Evolutionary conservation across 2,113 vertebrate species (phyloP), one percentile per base, ranked within the genome.

Genomic region (Hystrix brachyura): DNA sequence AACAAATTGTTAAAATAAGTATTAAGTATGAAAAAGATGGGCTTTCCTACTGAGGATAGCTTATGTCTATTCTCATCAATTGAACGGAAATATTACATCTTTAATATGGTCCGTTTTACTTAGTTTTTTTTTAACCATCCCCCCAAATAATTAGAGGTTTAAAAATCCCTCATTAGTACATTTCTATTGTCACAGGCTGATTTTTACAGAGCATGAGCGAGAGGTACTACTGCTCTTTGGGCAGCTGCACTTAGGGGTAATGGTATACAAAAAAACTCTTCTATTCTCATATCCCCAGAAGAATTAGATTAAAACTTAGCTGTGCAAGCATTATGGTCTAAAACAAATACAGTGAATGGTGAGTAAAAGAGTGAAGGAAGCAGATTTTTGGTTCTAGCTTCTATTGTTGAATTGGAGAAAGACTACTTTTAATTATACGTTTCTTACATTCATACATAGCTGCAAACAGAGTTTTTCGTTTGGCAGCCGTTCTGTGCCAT

Each of bases 311-410:
- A 91, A 97, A 95, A 87, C 87, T 69, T 0, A 1, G 81, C 7
- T 92, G 60, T 53, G 94, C 7, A 94, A 71, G n/a, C 94, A 97
- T 96, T 86, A 23, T 60, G 87, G 90, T 97, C 96, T 93, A 95
- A 69, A 74, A 84, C 2, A 69, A 74, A 96, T 3, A 92, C 94
- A 98, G 90, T 23, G 86, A 81, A 48, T 55, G 18, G 95, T 87
- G 93, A 97, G 55, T 86, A n/a, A 94, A 96, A 95, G 11, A 97
- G 53, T 93, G 95, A 95, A 97, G 81, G 95, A 95, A 97, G 81
- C 25, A 88, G 82, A 90, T 87, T 53, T 74, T 95, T 85, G 94
- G 79, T 38, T 97, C 90, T 72, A 93, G 90, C 79, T 83, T n/a
- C 60, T n/a, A 46, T 25, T 86, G 93, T 46, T 94, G 69, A 97